Conservation (phyloP, 2,888 invertebrate genomes). For the Exocentrus adspersus region DNA sequence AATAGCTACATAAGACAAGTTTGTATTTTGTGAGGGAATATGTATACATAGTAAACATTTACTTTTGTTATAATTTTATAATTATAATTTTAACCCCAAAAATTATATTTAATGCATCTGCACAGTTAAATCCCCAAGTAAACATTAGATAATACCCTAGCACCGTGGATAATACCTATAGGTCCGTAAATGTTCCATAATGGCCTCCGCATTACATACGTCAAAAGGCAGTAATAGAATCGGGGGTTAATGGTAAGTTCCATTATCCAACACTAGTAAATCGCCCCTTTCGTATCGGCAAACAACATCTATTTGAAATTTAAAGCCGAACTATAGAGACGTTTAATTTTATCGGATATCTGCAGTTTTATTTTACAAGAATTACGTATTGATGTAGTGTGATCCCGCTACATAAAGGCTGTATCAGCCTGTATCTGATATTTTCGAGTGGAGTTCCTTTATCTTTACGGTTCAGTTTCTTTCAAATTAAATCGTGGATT, state of each 20-base stretch:
- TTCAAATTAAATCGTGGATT: constrained; percentile 26
- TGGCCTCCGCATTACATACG: background rate
- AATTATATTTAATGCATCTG: too few relatives aligned
- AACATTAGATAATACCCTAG: too few relatives aligned
- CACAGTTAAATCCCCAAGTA: too few relatives aligned
- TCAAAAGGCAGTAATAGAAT: background rate
- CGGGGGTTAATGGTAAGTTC: background rate
- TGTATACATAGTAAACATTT: constrained; percentile 23
- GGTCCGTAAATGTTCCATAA: too few relatives aligned
- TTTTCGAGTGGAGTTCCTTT: constrained; percentile 29
- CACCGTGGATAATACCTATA: too few relatives aligned
- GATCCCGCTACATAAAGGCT: constrained; percentile 26
- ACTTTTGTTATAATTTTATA: too few relatives aligned
- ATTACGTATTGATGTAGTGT: constrained; percentile 25
- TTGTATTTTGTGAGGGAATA: constrained; percentile 19
- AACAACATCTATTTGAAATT: constrained; percentile 5
- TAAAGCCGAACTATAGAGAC: constrained; percentile 2
- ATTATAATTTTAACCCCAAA: too few relatives aligned
- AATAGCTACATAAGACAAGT: constrained; percentile 31
- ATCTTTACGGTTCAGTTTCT: constrained; percentile 37
- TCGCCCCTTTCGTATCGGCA: background rate
- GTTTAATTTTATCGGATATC: constrained; percentile 5
- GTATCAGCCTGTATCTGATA: constrained; percentile 27
- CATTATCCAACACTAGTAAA: background rate
- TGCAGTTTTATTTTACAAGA: constrained; percentile 4